Conservation (phyloP, 1,140 invertebrate species). For the Cherax destructor region DNA sequence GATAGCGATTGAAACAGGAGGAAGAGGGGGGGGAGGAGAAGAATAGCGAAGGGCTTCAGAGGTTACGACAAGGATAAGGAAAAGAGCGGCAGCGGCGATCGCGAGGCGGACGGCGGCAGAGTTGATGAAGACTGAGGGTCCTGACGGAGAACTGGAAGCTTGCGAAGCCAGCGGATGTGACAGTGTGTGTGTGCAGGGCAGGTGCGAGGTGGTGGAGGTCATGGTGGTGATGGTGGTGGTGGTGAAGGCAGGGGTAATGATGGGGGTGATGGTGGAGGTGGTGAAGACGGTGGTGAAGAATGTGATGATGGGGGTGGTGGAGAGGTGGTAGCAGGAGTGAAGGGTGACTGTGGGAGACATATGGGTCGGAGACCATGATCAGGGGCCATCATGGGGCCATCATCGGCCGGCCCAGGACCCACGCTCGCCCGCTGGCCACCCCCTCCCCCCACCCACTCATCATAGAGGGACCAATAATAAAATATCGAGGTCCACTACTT, state of each 20-base stretch:
- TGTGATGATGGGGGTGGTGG: background rate
- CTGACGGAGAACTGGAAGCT: background rate
- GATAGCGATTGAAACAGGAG: too few relatives aligned
- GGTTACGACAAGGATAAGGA: too few relatives aligned
- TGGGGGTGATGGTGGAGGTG: background rate
- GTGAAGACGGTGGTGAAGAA: background rate
- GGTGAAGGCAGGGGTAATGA: background rate
- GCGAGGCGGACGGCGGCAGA: too few relatives aligned
- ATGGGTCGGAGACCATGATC: slow-evolving; percentile 48
- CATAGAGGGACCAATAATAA: slow-evolving; percentile 58
- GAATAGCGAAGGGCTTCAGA: too few relatives aligned
- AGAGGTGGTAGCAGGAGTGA: slow-evolving; percentile 19
- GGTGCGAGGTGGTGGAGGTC: background rate
- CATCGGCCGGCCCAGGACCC: slow-evolving; percentile 27
- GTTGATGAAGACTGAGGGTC: background rate
- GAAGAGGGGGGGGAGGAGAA: too few relatives aligned
- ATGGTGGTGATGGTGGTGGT: background rate
- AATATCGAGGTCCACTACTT: slow-evolving; percentile 61
- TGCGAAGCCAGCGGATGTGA: background rate
- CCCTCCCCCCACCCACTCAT: slow-evolving; percentile 51
- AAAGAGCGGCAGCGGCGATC: too few relatives aligned
- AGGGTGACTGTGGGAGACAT: slow-evolving; percentile 60
- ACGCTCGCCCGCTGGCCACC: slow-evolving; percentile 37
- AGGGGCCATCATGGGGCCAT: slow-evolving; percentile 32
- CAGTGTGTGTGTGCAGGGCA: background rate